Base-by-base conservation (phyloP, 2,113 vertebrate genomes). In the Conger conger region DNA sequence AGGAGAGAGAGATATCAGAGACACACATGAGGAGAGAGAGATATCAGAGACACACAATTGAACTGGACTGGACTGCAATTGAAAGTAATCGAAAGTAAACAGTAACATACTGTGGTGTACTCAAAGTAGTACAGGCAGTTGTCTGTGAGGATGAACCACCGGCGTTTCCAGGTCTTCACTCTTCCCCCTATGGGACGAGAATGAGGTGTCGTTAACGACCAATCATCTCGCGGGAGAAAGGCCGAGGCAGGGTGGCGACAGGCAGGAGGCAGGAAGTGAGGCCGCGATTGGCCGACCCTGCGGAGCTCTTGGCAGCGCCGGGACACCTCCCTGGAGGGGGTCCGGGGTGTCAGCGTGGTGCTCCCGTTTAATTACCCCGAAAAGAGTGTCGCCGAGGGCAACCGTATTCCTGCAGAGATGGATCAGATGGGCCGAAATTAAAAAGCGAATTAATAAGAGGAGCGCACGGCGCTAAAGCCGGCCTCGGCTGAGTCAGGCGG, bases 81-180 rank as follows among this genome's bases (percentile, higher is more conserved):
- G 18, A 9, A 20, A 60, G 20, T 4, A 45, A n/a, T n/a, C n/a
- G n/a, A n/a, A 30, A 50, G 45, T 16, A 36, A 23, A 20, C 11
- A 1, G 73, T 0, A 93, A 96, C 97, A 97, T 90, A 99, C 97
- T 42, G 97, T 99, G 53, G 97, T 99, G 92, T 98, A 99, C 86
- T 98, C 97, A 4, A 98, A 99, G 95, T 98, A 98, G 94, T 98
- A 98, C 8, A 99, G 96, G 94, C 97, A 98, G 95, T 97, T 98
- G 93, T 99, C 97, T 0, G 97, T 99, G 89, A 99, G 94, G 86
- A 99, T 99, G 93, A 99, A 99, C 97, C 97, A 99, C 87, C 97
- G 94, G 0, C 97, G 91, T 88, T 98, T 98, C 97, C 97, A 99
- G 0, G 97, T 99, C 94, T 98, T 99, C 87, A 99, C 97, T 84